Percentiles rank a stretch among this genome's conserved stretches.
These are phyloP conservation scores for Hydrotaea diabolus DNA, from an alignment of 2,888 invertebrate genomes.

Conservation along the genomic window DNA sequence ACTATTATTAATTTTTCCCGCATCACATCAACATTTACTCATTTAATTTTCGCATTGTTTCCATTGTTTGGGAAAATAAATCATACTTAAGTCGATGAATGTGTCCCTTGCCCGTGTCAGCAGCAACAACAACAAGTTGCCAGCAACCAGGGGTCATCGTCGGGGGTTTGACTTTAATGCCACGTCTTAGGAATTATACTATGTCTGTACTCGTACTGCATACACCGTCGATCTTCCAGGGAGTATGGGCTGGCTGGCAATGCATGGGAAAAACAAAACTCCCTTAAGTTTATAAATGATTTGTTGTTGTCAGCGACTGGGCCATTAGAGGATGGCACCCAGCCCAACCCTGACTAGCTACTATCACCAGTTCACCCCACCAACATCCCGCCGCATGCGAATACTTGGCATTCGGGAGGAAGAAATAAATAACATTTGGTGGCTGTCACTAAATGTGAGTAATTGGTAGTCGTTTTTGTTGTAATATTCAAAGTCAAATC, in stretches of 20 bases:
- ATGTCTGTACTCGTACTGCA: neutral
- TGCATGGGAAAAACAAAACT: neutral
- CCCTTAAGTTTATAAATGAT: slow-evolving; percentile 2
- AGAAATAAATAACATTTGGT: slow-evolving; percentile 1
- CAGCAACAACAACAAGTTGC: neutral
- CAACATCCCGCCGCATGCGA: no score
- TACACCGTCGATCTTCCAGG: neutral
- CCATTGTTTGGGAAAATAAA: slow-evolving; percentile 1
- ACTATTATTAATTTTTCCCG: neutral
- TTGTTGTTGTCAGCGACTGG: slow-evolving; percentile 27
- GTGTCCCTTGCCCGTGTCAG: neutral
- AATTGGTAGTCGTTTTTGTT: neutral
- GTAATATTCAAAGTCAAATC: slow-evolving; percentile 31
- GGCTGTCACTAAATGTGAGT: slow-evolving; percentile 1
- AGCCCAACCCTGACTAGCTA: neutral
- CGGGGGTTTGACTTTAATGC: neutral
- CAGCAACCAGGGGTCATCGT: neutral
- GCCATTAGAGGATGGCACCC: neutral
- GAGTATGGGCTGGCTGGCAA: neutral
- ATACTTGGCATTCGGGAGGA: neutral
- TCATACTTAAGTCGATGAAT: neutral
- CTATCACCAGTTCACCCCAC: neutral
- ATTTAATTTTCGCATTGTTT: neutral
- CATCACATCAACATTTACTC: neutral
- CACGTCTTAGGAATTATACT: neutral